A percentile compares a stretch with the other conserved stretches of the same genome.
Conservation (phyloP, 2,113 vertebrate genomes). For the Thunnus thynnus region DNA sequence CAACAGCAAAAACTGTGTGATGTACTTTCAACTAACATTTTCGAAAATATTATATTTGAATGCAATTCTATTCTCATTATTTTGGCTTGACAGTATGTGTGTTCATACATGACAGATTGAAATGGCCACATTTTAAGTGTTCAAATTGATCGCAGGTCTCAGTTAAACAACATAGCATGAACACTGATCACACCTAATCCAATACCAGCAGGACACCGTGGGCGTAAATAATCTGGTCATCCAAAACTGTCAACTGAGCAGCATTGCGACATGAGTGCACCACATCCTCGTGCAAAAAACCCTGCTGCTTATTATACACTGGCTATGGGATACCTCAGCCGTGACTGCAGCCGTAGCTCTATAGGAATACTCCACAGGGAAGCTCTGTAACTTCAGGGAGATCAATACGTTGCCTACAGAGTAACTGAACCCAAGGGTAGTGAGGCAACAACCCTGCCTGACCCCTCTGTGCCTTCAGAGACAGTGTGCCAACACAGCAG, state of each 20-base stretch:
- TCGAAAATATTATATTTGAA: neutral
- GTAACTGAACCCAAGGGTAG: conserved; percentile 68
- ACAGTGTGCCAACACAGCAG: conserved; percentile 61
- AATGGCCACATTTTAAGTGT: conserved; percentile 15
- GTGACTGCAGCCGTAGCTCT: conserved; percentile 63
- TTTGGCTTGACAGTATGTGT: neutral
- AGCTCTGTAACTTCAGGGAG: conserved; percentile 67
- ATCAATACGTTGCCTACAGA: conserved; percentile 82
- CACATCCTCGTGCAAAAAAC: conserved; percentile 58
- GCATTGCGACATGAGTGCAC: conserved; percentile 35
- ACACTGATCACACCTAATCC: conserved; percentile 55
- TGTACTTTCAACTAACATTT: neutral
- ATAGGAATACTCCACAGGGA: conserved; percentile 60
- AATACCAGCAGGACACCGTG: conserved; percentile 52
- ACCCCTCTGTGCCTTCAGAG: conserved; percentile 58
- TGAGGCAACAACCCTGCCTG: conserved; percentile 47
- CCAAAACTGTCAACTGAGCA: conserved; percentile 58
- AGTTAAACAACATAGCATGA: conserved; percentile 39
- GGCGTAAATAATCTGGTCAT: conserved; percentile 65
- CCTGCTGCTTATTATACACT: conserved; percentile 58
- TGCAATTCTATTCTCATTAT: neutral
- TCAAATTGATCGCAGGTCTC: conserved; percentile 27
- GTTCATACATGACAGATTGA: neutral
- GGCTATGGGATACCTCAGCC: conserved; percentile 54
- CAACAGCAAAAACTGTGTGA: neutral